Base-by-base conservation (phyloP, 2,113 vertebrate genomes). In the Corythaixoides concolor region DNA sequence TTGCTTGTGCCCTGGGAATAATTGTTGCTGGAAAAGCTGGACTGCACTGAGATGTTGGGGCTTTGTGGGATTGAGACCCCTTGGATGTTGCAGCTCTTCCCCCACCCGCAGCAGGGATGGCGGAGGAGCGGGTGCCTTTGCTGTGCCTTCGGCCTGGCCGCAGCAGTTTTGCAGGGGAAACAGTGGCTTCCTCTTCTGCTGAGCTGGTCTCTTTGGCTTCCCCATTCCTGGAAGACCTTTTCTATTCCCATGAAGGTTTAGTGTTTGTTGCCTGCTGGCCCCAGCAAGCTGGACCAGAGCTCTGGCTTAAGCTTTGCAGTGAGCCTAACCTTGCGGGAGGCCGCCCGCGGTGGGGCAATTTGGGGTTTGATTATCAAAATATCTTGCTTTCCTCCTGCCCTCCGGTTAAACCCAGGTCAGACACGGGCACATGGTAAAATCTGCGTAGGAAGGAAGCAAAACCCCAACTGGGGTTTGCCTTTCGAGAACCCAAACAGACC, bases 121-220 rank as follows among this genome's bases (percentile, higher is more conserved):
- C 33, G 5, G 3, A 20, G 43, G 22, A 50, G 13, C 3, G 13
- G 35, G 47, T 39, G 26, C n/a, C 35, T 37, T 32, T 52, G 66
- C 37, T 2, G 5, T 53, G 70, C 72, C 59, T 26, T 72, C 0
- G 0, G 63, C 16, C 3, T 0, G 0, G 43, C 73, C 12, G 0
- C 85, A 50, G 88, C 72, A 75, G 33, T 78, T 90, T 10, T 77
- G 52, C 47, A 90, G 72, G 59, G 68, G 78, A 91, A 96, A 52
- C 14, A 3, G 41, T 2, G 23, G 35, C 63, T 86, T 94, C 93
- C 15, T 50, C 14, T 87, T 70, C 39, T 81, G 68, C 76, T 22
- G 56, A 78, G 72, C 79, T 79, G 43, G 7, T 56, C 11, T 30
- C 49, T 83, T 20, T 16, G 21, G 77, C 73, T 90, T 95, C 88